Conservation (phyloP, 2,888 invertebrate genomes). For the Heliconius sara region DNA sequence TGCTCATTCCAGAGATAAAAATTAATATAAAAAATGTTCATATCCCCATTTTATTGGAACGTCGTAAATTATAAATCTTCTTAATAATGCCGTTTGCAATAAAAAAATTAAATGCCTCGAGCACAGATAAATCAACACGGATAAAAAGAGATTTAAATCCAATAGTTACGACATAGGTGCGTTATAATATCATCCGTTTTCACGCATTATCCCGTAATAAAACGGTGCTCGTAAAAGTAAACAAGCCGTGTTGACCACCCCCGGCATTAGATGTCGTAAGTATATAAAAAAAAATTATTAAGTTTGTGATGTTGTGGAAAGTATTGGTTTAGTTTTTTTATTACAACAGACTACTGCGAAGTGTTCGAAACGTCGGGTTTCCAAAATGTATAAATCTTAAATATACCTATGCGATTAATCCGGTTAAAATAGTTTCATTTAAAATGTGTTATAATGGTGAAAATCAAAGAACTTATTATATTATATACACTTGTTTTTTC, state of each 20-base stretch:
- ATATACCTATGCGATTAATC: no score
- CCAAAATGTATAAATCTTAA: no score
- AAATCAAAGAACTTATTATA: no score
- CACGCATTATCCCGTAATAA: constrained; percentile 77
- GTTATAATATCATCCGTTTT: constrained; percentile 73
- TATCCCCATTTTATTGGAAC: constrained; percentile 48
- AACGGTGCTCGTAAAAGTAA: constrained; percentile 65
- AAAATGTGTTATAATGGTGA: no score
- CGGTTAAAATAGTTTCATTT: no score
- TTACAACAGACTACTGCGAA: neutral
- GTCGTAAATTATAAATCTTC: constrained; percentile 48
- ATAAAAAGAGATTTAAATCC: constrained; percentile 71
- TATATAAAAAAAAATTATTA: neutral
- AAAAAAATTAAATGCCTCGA: constrained; percentile 50
- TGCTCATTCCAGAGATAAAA: constrained; percentile 37
- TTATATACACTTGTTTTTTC: neutral
- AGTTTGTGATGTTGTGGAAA: neutral
- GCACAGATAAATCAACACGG: constrained; percentile 74
- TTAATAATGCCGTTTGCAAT: constrained; percentile 52
- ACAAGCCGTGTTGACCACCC: constrained; percentile 66
- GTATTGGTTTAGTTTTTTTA: neutral
- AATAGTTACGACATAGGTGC: constrained; percentile 67
- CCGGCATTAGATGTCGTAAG: constrained; percentile 51
- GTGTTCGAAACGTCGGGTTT: no score
- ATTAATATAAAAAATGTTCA: constrained; percentile 40